Evolutionary conservation across 1,140 invertebrate species (phyloP), one percentile per base, ranked within the genome.

Genomic region (Euura saliciscinereae): DNA sequence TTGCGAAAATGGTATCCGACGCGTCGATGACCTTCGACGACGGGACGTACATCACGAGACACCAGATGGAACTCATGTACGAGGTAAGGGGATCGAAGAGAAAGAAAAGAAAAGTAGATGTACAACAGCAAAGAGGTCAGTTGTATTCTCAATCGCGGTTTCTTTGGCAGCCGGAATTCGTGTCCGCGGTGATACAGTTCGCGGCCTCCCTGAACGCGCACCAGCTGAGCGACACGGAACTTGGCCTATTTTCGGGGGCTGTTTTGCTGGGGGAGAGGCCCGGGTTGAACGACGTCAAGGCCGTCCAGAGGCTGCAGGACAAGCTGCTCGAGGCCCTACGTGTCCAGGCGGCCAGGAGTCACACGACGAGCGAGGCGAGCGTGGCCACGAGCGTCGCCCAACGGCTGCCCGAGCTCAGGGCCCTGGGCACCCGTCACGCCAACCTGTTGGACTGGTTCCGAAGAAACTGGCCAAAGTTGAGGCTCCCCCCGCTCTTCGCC

Each of bases 381-480:
- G 74, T 85, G 74, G 73, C 85, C 78, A 75, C 80, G 73, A 78
- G 79, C 72, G 73, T 87, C 77, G 79, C 85, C 65, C 86, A 89
- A 75, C 85, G 90, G 85, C 89, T 97, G 78, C 90, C 92, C 4
- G 96, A 98, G 83, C 88, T 98, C 68, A 89, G 94, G 66, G 91
- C 91, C 45, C 89, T 99, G n/a, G 96, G 97, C 2, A 90, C 90
- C 13, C 93, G 94, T 77, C 97, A 98, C 86, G 91, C 92, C 74
- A 92, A 94, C 78, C 93, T 97, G 77, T 89, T 99, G 75, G 92
- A 95, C 79, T 99, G 97, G 96, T 97, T 96, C 84, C 91, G 96
- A 74, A 88, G 91, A 73, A 94, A 97, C 86, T 98, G 96, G 96
- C 91, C 91, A 71, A 93, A 93, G 78, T 89, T 98, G 46, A 91